Evolutionary conservation across 1,140 invertebrate genomes (phyloP), one percentile per base, ranked within the genome.

Genomic region (Myzus persicae): DNA sequence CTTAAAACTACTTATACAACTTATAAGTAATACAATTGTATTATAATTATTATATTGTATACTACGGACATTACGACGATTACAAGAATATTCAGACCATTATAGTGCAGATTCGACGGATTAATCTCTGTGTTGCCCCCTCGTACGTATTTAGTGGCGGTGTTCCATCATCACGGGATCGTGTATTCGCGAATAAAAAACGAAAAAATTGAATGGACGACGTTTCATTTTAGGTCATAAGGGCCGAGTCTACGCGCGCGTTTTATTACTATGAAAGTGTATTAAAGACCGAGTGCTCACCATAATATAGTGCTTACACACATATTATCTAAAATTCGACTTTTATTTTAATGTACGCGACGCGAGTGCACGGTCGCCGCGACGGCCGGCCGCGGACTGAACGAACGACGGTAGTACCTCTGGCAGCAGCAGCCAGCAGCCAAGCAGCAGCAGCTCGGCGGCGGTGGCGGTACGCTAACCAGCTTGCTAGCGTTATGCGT

Each of bases 41-140:
- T 51, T 54, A 26, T 89, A 26, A 51, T 40, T 26, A 59, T 54
- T 59, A 67, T 90, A 90, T 90, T 59, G 38, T 90, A 59, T 90
- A 90, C 38, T 90, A 90, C 67, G 67, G 67, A 92, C 67, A 92
- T 92, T 92, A 92, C 90, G n/a, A 92, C 42, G 59, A 46, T 92
- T 67, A 67, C 51, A 90, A 42, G 20, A 89, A 90, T 42, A 40
- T 59, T 59, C 89, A 40, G 51, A 90, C 89, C 51, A 40, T 90
- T 46, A 38, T 59, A 18, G 42, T 42, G 38, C 36, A 89, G 88
- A 54, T 22, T 89, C 24, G 46, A 51, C 24, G 24, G 22, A 89
- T 89, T 31, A 54, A 89, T 22, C n/a, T 87, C 85, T 87, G 85
- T 36, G 42, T 46, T 46, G 85, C 85, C 85, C 85, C 85, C 85